Evolutionary conservation across 1,140 invertebrate genomes (phyloP), one percentile per base, ranked within the genome.

Genomic region (Zaprionus tsacasi): DNA sequence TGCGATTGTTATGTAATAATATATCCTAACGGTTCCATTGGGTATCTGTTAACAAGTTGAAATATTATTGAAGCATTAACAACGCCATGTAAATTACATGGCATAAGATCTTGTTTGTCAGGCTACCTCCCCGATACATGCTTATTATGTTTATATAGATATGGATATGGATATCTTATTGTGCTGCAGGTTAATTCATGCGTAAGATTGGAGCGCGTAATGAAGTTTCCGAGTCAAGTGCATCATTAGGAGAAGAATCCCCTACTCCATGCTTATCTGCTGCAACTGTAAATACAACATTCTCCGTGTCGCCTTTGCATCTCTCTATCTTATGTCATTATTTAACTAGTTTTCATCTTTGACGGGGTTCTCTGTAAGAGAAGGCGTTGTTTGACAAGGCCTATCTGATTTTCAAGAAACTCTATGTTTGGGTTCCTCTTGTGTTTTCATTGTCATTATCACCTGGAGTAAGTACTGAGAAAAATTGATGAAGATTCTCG

Each of bases 261-360:
- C 40, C n/a, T 7, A 6, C 40, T 15, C 21, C 21, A 21, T 50
- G 45, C 17, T 25, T 30, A 30, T 30, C 27, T 5, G 13, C 43
- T 63, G 48, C 60, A 63, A 45, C 60, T 63, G 60, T 52, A 63
- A 33, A 48, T 21, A 63, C 59, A 50, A 63, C 59, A 50, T 63
- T 50, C 59, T 25, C 21, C 0, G 15, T 21, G 33, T 17, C 15
- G 56, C 17, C 35, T 61, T 36, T 48, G 35, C 30, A 52, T 63
- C 43, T 64, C 6, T 30, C 57, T 17, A 59, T 59, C 33, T 43
- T 59, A 15, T 43, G 38, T 61, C 38, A 59, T 61, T 45, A 61
- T 61, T 43, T 27, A 27, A 15, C 43, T 33, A 61, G 17, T 52
- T 45, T n/a, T 58, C 64, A 43, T 58, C 40, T 57, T 43, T n/a